Percentiles rank a stretch among this genome's conserved stretches.
Evolutionary conservation across 2,888 invertebrate species (phyloP).

Genomic region (Lasioglossum leucozonium): DNA sequence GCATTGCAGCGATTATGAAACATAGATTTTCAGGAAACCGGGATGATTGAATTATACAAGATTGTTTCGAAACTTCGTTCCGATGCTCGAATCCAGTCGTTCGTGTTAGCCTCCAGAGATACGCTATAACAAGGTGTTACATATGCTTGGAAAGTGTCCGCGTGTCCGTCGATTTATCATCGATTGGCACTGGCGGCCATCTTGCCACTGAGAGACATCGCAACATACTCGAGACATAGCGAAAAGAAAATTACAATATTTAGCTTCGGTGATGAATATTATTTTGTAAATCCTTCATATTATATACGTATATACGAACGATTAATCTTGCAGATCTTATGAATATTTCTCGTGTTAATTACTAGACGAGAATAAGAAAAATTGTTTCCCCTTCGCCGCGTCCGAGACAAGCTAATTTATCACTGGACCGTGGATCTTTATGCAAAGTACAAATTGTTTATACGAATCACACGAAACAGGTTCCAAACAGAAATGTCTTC

Average conservation of each 20-base stretch:
- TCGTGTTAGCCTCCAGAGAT: constrained; percentile 10
- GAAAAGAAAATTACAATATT: constrained; percentile 18
- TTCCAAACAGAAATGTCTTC: neutral
- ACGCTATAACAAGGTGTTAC: constrained; percentile 42
- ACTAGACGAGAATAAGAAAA: neutral
- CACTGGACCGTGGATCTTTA: neutral
- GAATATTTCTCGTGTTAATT: neutral
- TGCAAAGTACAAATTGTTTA: neutral
- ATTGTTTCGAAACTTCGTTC: neutral
- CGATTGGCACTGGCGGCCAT: constrained; percentile 33
- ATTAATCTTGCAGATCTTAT: constrained; percentile 5
- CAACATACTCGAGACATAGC: neutral
- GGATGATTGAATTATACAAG: neutral
- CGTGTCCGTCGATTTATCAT: constrained; percentile 52
- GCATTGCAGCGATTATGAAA: neutral
- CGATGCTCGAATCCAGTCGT: neutral
- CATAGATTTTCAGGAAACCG: neutral
- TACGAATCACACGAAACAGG: neutral
- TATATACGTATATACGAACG: neutral
- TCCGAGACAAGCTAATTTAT: neutral
- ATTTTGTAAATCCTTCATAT: neutral
- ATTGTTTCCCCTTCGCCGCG: neutral
- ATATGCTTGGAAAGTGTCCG: constrained; percentile 40
- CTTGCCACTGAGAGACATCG: neutral
- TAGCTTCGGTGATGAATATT: neutral